Percentiles rank a stretch among this genome's conserved stretches.
Evolutionary conservation across 2,113 vertebrate species (phyloP).

Genomic region (Cervus canadensis): DNA sequence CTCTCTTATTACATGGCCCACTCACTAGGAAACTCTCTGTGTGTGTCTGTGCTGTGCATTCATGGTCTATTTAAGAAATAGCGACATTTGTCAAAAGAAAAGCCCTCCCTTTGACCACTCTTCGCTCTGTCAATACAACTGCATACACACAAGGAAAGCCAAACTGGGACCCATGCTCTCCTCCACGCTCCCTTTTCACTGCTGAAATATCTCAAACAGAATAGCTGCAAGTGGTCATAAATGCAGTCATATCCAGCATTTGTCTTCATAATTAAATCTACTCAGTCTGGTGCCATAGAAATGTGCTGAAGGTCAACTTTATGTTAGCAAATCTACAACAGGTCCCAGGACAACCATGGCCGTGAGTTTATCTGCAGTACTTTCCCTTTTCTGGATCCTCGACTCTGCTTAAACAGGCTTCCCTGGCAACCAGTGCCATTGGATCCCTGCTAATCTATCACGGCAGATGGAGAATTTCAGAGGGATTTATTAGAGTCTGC

Average conservation of each 20-base stretch:
- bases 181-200: not conserved
- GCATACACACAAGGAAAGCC: not conserved
- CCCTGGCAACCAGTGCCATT: not conserved
- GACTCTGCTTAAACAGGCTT: not conserved
- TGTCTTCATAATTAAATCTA: not conserved
- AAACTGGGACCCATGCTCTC: not conserved
- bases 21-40: slow-evolving; percentile 2
- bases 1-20: not conserved
- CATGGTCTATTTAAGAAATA: slow-evolving; percentile 39
- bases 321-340: not conserved
- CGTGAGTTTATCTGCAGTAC: not conserved
- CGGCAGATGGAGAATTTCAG: not conserved
- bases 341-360: not conserved
- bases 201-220: not conserved
- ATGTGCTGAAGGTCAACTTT: not conserved
- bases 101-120: not conserved
- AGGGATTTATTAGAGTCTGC: not conserved
- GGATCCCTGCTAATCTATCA: not conserved
- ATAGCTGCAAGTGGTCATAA: not conserved
- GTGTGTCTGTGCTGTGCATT: not conserved
- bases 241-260: not conserved
- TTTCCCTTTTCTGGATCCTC: not conserved
- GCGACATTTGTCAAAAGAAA: slow-evolving; percentile 13
- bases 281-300: not conserved
- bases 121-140: not conserved